Conservation (phyloP, 2,113 vertebrate genomes). For the Oncorhynchus gorbuscha region DNA sequence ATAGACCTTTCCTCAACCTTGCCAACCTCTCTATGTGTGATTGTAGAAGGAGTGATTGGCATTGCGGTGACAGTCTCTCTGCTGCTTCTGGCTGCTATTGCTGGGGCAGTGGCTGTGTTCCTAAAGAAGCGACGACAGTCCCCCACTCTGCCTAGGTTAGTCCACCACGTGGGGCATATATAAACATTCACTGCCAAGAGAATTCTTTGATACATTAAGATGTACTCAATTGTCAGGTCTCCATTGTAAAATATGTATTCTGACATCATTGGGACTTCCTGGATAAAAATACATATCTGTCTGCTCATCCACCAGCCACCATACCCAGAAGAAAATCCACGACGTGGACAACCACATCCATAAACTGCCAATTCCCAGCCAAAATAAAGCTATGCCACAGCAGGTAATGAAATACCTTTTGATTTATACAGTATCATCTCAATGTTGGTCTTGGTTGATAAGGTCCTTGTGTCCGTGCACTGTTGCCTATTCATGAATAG, state of each 20-base stretch:
- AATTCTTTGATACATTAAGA: too few species aligned
- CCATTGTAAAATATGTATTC: too few species aligned
- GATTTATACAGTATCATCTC: background rate
- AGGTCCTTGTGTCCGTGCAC: background rate
- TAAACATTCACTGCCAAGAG: too few species aligned
- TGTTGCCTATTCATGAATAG: constrained; percentile 22
- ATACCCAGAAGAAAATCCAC: constrained; percentile 29
- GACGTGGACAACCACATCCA: background rate
- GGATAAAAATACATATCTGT: background rate
- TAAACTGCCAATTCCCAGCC: background rate
- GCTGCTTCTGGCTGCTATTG: constrained; percentile 45
- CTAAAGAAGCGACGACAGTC: constrained; percentile 54
- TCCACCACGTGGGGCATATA: background rate
- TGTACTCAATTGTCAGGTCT: too few species aligned
- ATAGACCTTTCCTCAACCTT: background rate
- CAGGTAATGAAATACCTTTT: background rate
- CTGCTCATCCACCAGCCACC: constrained; percentile 29
- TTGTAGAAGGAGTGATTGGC: constrained; percentile 44
- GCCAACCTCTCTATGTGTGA: background rate
- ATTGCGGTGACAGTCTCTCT: constrained; percentile 41
- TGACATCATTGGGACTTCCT: too few species aligned
- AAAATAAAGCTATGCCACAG: constrained; percentile 12
- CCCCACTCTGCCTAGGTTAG: constrained; percentile 45
- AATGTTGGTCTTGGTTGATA: background rate
- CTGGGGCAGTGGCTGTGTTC: constrained; percentile 5